Evolutionary conservation across 2,113 vertebrate species (phyloP).

Genomic region (Nothobranchius furzeri): DNA sequence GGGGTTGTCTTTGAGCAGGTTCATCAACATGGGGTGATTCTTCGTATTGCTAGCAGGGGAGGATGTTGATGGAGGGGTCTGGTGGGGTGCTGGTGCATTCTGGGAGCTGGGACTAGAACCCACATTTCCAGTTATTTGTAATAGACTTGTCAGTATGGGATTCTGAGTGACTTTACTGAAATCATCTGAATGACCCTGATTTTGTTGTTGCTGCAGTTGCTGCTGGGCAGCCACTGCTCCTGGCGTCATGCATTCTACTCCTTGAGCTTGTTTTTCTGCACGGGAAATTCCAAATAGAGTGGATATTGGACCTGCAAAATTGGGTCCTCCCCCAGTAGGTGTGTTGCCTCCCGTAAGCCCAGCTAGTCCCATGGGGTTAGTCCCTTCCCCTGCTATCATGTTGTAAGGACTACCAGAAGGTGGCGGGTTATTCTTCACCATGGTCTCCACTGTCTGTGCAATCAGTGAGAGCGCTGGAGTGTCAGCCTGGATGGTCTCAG

Average conservation of each 20-base stretch:
- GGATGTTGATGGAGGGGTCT: conserved; percentile 94
- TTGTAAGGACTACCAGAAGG: conserved; percentile 95
- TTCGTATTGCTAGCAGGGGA: conserved; percentile 99
- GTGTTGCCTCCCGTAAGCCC: conserved; percentile 89
- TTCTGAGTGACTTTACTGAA: conserved; percentile 99
- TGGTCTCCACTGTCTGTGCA: conserved; percentile 96
- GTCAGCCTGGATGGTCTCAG: conserved; percentile 98
- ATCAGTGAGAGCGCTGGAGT: conserved; percentile 95
- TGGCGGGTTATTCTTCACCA: conserved; percentile 98
- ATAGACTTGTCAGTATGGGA: conserved; percentile 96
- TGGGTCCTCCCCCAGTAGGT: conserved; percentile 84
- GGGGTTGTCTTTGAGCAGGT: conserved; percentile 97
- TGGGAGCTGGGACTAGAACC: conserved; percentile 95
- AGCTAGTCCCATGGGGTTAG: conserved; percentile 79
- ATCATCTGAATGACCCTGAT: conserved; percentile 84
- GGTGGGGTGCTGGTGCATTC: conserved; percentile 83
- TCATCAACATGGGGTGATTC: conserved; percentile 99
- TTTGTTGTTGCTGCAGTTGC: conserved; percentile 83
- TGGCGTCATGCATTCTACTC: conserved; percentile 66
- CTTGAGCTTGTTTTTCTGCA: conserved; percentile 58
- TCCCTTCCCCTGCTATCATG: conserved; percentile 85
- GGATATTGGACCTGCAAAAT: conserved; percentile 84
- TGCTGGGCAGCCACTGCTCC: conserved; percentile 65
- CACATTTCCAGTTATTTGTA: conserved; percentile 95
- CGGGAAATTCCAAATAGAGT: conserved; percentile 88